Percentiles rank a stretch among this genome's conserved stretches.
Evolutionary conservation across 2,797 vertebrate species (phyloP).

Genomic region (Lindbergichthys nudifrons): DNA sequence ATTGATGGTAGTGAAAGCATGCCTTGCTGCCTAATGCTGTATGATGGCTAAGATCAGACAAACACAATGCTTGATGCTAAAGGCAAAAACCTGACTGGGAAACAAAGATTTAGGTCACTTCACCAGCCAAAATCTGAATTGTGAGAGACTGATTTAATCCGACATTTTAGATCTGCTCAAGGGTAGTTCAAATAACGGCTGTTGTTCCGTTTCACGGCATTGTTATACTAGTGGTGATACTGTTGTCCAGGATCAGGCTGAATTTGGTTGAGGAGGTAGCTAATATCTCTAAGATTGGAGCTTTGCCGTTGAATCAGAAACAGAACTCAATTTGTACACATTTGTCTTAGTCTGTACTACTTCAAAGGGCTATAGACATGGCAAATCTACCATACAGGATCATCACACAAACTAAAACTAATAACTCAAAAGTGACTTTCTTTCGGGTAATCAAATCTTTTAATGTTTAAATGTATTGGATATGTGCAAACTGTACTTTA

Average conservation of each 20-base stretch:
- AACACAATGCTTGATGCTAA: slow-evolving; percentile 20
- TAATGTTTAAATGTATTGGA: too few species aligned
- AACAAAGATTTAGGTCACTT: slow-evolving; percentile 26
- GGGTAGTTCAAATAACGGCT: neutral
- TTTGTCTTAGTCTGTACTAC: neutral
- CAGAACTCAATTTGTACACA: neutral
- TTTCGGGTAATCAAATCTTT: neutral
- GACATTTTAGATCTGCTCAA: neutral
- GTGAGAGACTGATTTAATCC: slow-evolving; percentile 13
- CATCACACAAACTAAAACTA: too few species aligned
- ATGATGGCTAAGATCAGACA: slow-evolving; percentile 29
- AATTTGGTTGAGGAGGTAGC: neutral
- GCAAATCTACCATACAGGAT: neutral
- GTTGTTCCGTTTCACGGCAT: too few species aligned
- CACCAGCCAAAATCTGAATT: slow-evolving; percentile 5
- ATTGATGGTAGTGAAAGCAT: neutral
- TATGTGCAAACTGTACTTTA: neutral
- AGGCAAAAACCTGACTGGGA: slow-evolving; percentile 23
- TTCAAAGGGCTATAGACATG: neutral
- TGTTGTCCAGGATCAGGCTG: neutral
- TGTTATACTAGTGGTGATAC: neutral
- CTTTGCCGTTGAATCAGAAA: neutral
- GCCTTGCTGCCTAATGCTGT: slow-evolving; percentile 1
- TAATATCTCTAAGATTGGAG: neutral
- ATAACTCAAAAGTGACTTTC: neutral